A percentile compares a stretch with the other conserved stretches of the same genome.
These are phyloP conservation scores for Hybognathus amarus DNA, from an alignment of 2,797 vertebrate species.

Conservation along the genomic window DNA sequence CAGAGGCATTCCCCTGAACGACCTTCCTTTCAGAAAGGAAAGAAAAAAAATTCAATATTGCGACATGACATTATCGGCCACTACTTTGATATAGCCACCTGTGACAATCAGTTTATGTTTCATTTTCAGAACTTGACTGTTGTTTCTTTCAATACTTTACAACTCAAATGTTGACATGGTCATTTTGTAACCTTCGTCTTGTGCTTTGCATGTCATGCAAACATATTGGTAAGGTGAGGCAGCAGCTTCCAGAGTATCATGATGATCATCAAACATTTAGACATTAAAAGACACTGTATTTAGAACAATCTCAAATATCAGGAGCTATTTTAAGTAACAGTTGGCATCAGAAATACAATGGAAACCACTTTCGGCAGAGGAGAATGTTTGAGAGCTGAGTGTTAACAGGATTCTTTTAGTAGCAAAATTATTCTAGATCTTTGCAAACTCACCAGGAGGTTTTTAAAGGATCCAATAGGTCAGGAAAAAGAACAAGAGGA, in stretches of 20 bases:
- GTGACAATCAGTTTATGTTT: not conserved
- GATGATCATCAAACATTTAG: not conserved
- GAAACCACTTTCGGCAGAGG: not conserved
- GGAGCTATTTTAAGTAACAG: not conserved
- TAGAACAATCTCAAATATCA: not conserved
- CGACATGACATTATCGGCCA: too few relatives aligned
- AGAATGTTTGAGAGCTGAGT: not conserved
- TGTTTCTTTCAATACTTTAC: not conserved
- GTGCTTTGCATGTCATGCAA: conserved; percentile 37
- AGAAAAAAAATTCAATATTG: too few relatives aligned
- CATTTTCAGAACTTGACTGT: too few relatives aligned
- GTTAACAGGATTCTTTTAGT: not conserved
- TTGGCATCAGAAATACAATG: not conserved
- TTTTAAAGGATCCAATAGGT: not conserved
- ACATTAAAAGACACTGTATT: not conserved
- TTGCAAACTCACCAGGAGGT: not conserved
- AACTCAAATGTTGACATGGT: not conserved
- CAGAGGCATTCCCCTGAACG: too few relatives aligned
- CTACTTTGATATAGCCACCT: too few relatives aligned
- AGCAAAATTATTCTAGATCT: not conserved
- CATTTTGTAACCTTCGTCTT: not conserved
- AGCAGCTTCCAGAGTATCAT: not conserved
- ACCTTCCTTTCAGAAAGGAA: too few relatives aligned
- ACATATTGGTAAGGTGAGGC: not conserved
- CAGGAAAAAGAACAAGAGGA: conserved; percentile 7